Percentiles rank a stretch among this genome's conserved stretches.
phyloP scores from a whole-genome alignment of 2,888 invertebrate genomes.

The Harmothoe impar region DNA sequence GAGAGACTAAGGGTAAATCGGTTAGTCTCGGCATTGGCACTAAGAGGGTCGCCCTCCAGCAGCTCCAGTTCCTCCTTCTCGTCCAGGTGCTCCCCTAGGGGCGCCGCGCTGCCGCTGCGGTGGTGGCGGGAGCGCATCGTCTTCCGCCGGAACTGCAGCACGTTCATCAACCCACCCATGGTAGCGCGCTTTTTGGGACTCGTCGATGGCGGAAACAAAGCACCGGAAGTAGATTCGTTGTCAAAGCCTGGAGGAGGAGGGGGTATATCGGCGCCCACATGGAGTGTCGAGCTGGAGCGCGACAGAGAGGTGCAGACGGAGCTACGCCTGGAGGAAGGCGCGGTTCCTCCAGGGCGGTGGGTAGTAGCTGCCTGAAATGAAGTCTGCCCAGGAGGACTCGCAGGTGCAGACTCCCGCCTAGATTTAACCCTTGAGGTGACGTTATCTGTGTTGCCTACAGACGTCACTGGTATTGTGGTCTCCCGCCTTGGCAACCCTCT shows the following conservation, averaged over 20 bases:
- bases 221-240: not conserved
- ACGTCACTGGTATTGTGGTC: too few relatives aligned
- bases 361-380: too few relatives aligned
- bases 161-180: not conserved
- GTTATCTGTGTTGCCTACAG: too few relatives aligned
- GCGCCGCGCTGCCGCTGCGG: not conserved
- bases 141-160: conserved; percentile 3
- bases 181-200: not conserved
- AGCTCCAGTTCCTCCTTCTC: conserved; percentile 51
- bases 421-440: too few relatives aligned
- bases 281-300: not conserved
- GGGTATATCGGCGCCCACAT: not conserved
- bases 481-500: too few relatives aligned
- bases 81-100: not conserved
- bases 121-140: not conserved
- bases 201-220: not conserved
- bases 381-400: too few relatives aligned
- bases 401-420: too few relatives aligned
- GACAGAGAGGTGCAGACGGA: not conserved
- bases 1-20: conserved; percentile 32
- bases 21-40: not conserved
- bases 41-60: not conserved
- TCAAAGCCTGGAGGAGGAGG: not conserved
- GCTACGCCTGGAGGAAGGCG: conserved; percentile 17
- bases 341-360: not conserved